Conservation (phyloP, 1,140 invertebrate species). For the Copidosoma floridanum region DNA sequence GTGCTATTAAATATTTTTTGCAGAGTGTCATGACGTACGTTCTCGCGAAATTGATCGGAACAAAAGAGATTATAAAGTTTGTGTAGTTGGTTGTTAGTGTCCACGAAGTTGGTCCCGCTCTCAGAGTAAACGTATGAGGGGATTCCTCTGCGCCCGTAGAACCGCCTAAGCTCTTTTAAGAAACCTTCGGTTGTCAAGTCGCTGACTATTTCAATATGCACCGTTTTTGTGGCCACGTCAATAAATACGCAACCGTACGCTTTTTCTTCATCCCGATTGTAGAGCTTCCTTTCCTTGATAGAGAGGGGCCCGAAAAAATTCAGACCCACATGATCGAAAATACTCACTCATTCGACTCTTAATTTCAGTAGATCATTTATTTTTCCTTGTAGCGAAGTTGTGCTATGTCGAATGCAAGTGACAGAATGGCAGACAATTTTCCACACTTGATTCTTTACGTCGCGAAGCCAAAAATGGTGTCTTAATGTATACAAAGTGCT, state of each 20-base stretch:
- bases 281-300: background rate
- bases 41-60: background rate
- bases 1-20: no score
- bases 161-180: background rate
- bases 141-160: background rate
- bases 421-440: background rate
- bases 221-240: background rate
- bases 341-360: background rate
- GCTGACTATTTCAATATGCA: no score
- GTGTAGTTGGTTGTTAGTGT: constrained; percentile 19
- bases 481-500: background rate
- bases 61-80: constrained; percentile 20
- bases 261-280: background rate
- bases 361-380: background rate
- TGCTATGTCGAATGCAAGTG: background rate
- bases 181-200: no score
- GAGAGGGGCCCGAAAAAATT: background rate
- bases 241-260: background rate
- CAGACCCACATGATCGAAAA: background rate
- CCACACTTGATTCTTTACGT: background rate
- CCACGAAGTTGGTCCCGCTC: constrained; percentile 35
- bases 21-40: no score
- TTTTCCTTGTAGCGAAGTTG: background rate
- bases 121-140: constrained; percentile 33
- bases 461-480: background rate